Percentiles rank a stretch among this genome's conserved stretches.
phyloP scores from a whole-genome alignment of 2,797 vertebrate genomes.

The Falco novaeseelandiae region DNA sequence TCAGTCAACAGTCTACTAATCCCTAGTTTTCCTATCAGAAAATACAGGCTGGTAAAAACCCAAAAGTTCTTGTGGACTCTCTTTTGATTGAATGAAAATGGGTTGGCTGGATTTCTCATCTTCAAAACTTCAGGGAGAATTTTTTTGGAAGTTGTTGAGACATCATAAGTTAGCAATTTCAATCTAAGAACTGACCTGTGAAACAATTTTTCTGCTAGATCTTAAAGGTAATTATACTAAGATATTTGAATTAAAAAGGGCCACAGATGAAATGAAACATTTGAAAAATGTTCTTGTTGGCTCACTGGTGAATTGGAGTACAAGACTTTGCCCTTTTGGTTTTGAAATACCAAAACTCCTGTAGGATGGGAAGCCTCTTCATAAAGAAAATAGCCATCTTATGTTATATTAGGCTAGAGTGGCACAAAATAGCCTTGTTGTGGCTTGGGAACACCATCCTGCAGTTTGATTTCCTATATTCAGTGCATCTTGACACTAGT shows the following conservation, averaged over 20 bases:
- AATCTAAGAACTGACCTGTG: neutral
- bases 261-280: neutral
- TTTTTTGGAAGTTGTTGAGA: neutral
- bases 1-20: neutral
- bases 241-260: neutral
- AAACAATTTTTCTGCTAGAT: neutral
- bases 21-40: neutral
- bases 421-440: neutral
- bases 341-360: neutral
- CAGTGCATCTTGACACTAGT: neutral
- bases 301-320: constrained; percentile 4
- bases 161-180: neutral
- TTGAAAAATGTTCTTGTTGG: neutral
- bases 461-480: neutral
- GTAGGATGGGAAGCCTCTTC: neutral
- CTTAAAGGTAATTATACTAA: neutral
- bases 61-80: neutral
- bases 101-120: neutral
- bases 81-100: neutral
- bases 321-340: constrained; percentile 7
- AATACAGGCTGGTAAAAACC: neutral
- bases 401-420: neutral
- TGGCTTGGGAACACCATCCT: neutral
- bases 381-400: neutral
- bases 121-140: neutral